Evolutionary conservation across 1,140 invertebrate species (phyloP), one percentile per base, ranked within the genome.

Genomic region (Goniozus legneri): DNA sequence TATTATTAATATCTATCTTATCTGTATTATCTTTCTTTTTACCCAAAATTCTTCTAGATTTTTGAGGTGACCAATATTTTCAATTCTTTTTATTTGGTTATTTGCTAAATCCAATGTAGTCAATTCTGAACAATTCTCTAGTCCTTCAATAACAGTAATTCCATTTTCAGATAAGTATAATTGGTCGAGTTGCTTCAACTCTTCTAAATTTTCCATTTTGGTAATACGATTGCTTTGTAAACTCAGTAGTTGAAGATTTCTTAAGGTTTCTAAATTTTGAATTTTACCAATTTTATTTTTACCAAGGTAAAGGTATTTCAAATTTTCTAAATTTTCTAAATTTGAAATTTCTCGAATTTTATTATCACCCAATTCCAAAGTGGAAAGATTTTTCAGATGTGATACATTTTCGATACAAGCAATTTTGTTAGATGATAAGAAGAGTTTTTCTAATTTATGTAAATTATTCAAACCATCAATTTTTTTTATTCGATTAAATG

Each of bases 241-340:
- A 68, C 94, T 96, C 3, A 99, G 71, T 47, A 93, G 82, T 51
- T 84, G 83, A 19, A 99, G 77, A 47, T 88, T 85, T 3, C 76
- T 75, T 14, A 98, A 73, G n/a, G 77, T 77, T 33, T 87, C 86
- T 10, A 99, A 68, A 67, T 95, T 93, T 67, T 94, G 79, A 33
- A 99, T 87, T 76, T 89, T 89, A 0, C 79, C 78, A 43, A 99
- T 95, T 81, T 98, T 98, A 71, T 99, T 99, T 71, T 98, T 98
- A 0, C 96, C 95, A 36, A 99, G 72, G 72, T 87, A 96, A 2
- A 97, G 72, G 61, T 85, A 82, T 14, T 81, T 84, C 15, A 97
- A 72, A 58, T 86, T 86, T 12, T 77, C 76, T 18, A 96, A 69
- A 13, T 80, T 82, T 19, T 90, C 83, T 6, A 96, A 69, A 76